phyloP scores from a whole-genome alignment of 1,140 invertebrate species.

The Aplysia californica region DNA sequence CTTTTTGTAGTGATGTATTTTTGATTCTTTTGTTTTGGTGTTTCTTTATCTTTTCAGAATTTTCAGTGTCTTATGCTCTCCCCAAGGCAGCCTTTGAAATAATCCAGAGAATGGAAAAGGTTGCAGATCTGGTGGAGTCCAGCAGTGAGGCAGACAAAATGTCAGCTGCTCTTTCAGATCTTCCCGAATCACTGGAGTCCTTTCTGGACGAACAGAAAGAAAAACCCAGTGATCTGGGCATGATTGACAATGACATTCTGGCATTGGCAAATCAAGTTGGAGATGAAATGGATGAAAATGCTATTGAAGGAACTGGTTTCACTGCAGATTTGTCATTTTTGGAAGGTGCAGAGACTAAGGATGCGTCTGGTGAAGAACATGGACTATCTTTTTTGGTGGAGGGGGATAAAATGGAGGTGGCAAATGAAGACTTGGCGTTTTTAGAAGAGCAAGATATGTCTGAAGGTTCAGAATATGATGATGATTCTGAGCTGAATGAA shows the following conservation, averaged over 20 bases:
- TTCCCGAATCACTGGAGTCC: conserved; percentile 1
- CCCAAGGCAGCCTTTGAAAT: too few species aligned
- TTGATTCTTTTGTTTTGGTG: too few species aligned
- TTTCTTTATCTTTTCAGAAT: too few species aligned
- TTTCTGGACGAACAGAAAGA: conserved; percentile 10
- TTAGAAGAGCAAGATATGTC: conserved; percentile 27
- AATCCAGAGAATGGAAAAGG: conserved; percentile 16
- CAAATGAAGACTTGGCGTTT: conserved; percentile 35
- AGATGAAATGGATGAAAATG: conserved; percentile 11
- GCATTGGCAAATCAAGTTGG: conserved; percentile 5
- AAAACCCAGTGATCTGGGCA: conserved; percentile 5
- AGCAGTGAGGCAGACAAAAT: not conserved
- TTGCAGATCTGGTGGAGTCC: conserved; percentile 3
- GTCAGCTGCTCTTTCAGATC: not conserved
- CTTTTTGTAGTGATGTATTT: too few species aligned
- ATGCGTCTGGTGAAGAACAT: conserved; percentile 14
- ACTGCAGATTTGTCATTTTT: conserved; percentile 7
- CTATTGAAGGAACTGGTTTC: not conserved
- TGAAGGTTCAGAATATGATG: conserved; percentile 30
- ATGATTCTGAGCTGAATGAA: conserved; percentile 36
- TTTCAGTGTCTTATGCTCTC: too few species aligned
- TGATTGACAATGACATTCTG: conserved; percentile 19
- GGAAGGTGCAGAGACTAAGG: conserved; percentile 15
- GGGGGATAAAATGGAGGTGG: conserved; percentile 14
- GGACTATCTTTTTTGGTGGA: conserved; percentile 16